Percentiles rank a stretch among this genome's conserved stretches.
phyloP scores from a whole-genome alignment of 1,140 invertebrate genomes.

The Heliconius nattereri region DNA sequence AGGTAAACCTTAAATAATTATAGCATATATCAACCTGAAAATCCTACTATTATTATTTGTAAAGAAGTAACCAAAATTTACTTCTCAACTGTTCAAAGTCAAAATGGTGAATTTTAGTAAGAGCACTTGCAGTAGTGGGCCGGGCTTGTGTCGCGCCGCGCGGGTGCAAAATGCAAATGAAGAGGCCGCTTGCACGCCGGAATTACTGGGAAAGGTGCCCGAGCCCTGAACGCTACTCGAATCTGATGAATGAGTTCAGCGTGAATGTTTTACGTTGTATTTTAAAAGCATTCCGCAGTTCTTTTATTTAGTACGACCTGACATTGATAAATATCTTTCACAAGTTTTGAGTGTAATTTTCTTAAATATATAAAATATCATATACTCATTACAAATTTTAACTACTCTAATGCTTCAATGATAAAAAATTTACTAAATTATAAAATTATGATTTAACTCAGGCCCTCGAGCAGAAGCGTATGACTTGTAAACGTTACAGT shows the following conservation, averaged over 20 bases:
- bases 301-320: background rate
- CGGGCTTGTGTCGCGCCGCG: constrained; percentile 22
- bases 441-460: background rate
- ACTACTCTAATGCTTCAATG: background rate
- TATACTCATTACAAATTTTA: background rate
- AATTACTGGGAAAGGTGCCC: constrained; percentile 29
- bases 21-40: too few relatives aligned
- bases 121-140: constrained; percentile 14
- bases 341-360: background rate
- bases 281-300: constrained; percentile 8
- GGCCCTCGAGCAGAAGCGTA: too few relatives aligned
- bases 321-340: background rate
- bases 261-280: constrained; percentile 12
- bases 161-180: constrained; percentile 52
- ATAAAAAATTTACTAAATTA: background rate
- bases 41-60: background rate
- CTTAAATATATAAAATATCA: too few relatives aligned
- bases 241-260: constrained; percentile 24
- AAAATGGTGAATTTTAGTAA: constrained; percentile 6
- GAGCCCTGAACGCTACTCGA: constrained; percentile 23
- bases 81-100: background rate
- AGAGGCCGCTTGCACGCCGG: constrained; percentile 26
- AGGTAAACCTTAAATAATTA: background rate
- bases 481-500: too few relatives aligned
- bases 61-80: background rate